Base-by-base conservation (phyloP, 2,113 vertebrate genomes). In the Vanacampus margaritifer region DNA sequence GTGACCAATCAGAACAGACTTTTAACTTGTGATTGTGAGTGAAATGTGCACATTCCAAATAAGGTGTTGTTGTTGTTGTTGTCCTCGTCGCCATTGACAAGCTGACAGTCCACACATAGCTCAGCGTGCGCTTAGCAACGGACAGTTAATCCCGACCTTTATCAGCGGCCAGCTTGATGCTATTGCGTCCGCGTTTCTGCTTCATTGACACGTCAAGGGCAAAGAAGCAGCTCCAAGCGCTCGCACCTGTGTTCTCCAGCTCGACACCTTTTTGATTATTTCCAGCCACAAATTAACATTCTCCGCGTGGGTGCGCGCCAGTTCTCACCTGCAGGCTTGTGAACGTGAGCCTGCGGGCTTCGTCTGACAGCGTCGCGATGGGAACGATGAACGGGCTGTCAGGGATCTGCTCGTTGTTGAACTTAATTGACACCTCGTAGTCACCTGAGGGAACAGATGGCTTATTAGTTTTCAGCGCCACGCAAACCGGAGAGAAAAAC, bases 341-440 rank as follows among this genome's bases (percentile, higher is more conserved):
- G 78, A 98, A 93, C 0, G 94, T 98, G 78, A 98, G 93, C 71
- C 96, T 92, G 28, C 95, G 92, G 14, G 97, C 96, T 1, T 97
- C 97, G 0, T 98, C 96, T 0, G 96, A 98, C 75, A 94, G 92
- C 0, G 95, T 95, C 45, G 96, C 96, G 26, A 98, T 94, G 0
- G 96, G 95, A 12, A 98, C 96, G n/a, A 96, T 92, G 61, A 98
- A 98, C 16, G 97, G 97, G 71, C 95, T 97, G 90, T 98, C 97
- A 1, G 97, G 97, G 91, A 98, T 95, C 73, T 98, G 94, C 77
- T 98, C 96, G 9, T 96, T 96, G 1, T 98, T 98, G 90, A 98
- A 98, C 90, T 98, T 98, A 91, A 98, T 98, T 74, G 96, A 98
- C 68, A 98, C 95, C 80, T 98, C 96, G 0, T 98, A 98, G 89